Evolutionary conservation across 2,113 vertebrate species (phyloP).

Genomic region (Telmatochromis bifrenatus): DNA sequence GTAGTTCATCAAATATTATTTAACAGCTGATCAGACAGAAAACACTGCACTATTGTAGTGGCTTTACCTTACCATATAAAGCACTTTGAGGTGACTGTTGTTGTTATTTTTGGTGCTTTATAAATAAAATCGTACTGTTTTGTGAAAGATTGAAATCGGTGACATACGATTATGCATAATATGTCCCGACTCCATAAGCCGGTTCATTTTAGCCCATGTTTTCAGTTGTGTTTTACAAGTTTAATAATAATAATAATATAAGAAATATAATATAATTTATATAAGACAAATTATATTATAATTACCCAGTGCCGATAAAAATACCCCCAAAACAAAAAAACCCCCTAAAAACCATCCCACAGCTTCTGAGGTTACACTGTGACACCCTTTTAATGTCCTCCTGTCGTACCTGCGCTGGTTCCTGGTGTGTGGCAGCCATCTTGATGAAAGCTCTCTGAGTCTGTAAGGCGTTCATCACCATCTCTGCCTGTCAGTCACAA

Average conservation of each 20-base stretch:
- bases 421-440: constrained; percentile 82
- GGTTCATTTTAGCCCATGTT: background rate
- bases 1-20: background rate
- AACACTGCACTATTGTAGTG: background rate
- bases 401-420: constrained; percentile 83
- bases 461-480: constrained; percentile 87
- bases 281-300: background rate
- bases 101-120: background rate
- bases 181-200: background rate
- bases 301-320: background rate
- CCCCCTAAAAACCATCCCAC: background rate
- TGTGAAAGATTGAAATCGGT: background rate
- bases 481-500: constrained; percentile 79
- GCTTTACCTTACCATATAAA: background rate
- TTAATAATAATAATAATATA: background rate
- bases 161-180: background rate
- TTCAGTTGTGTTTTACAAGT: background rate
- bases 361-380: background rate
- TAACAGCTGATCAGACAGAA: background rate
- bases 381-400: background rate
- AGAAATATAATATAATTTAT: background rate
- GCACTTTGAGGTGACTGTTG: background rate
- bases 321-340: accelerated
- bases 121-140: background rate
- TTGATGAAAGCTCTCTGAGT: constrained; percentile 83